Percentiles rank a stretch among this genome's conserved stretches.
Conservation (phyloP, 2,113 vertebrate genomes). For the Atherinomorus stipes region DNA sequence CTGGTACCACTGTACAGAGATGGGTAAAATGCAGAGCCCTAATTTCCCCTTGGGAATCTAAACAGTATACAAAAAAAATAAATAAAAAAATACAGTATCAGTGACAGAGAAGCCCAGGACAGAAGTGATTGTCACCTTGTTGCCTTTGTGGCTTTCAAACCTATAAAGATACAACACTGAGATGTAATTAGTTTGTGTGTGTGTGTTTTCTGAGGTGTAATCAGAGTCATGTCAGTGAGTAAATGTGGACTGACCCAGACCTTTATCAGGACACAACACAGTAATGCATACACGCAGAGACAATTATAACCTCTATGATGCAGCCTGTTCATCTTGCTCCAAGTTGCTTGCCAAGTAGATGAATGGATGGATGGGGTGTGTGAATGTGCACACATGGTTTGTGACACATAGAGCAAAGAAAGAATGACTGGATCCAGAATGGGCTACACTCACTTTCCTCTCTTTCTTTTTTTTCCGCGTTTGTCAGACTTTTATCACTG, state of each 20-base stretch:
- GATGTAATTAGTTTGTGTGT: slow-evolving; percentile 29
- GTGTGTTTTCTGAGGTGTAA: slow-evolving; percentile 27
- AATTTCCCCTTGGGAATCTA: too few relatives aligned
- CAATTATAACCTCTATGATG: slow-evolving; percentile 13
- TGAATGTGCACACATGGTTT: slow-evolving; percentile 8
- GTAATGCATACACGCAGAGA: not conserved
- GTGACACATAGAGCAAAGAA: not conserved
- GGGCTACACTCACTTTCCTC: not conserved
- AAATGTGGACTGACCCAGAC: slow-evolving; percentile 58
- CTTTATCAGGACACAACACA: slow-evolving; percentile 43
- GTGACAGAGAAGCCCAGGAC: not conserved
- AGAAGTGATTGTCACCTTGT: slow-evolving; percentile 26
- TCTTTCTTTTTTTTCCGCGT: not conserved
- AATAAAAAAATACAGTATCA: slow-evolving; percentile 8
- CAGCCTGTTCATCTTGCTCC: slow-evolving; percentile 23
- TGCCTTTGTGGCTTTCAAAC: slow-evolving; percentile 22
- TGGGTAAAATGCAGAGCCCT: too few relatives aligned
- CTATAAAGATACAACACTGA: slow-evolving; percentile 40
- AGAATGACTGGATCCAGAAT: not conserved
- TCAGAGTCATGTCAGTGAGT: slow-evolving; percentile 60
- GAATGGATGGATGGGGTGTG: slow-evolving; percentile 11
- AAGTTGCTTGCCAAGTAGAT: slow-evolving; percentile 29
- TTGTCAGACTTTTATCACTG: not conserved
- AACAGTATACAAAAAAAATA: too few relatives aligned
- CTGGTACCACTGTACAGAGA: too few relatives aligned